Evolutionary conservation across 1,140 invertebrate genomes (phyloP).

Genomic region (Planococcus citri): DNA sequence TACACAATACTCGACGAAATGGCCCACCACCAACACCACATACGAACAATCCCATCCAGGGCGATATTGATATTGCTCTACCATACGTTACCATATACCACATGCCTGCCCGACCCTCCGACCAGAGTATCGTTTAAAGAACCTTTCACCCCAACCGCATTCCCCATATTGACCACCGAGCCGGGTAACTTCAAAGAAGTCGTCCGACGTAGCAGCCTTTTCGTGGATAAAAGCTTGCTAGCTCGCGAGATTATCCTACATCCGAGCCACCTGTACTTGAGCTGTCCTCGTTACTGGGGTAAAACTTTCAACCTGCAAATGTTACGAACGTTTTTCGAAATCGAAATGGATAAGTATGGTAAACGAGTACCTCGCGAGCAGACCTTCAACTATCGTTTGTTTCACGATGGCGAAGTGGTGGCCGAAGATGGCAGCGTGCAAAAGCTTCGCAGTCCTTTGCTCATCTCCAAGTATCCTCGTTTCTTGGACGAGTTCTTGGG

Average conservation of each 20-base stretch:
- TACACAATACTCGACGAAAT: no score
- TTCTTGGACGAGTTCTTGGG: background rate
- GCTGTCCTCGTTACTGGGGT: background rate
- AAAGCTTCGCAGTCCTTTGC: background rate
- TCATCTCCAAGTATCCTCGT: background rate
- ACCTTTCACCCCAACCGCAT: no score
- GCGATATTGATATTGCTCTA: no score
- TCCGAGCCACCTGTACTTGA: background rate
- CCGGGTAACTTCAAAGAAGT: background rate
- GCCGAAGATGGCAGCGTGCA: background rate
- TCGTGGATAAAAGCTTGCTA: background rate
- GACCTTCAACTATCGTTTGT: background rate
- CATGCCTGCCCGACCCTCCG: no score
- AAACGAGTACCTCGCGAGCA: background rate
- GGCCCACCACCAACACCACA: no score
- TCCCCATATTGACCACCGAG: no score
- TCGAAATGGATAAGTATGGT: background rate
- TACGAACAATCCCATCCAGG: no score
- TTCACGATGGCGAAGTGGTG: background rate
- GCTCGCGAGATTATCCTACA: background rate
- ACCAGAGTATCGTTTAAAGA: no score
- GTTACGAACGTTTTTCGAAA: background rate
- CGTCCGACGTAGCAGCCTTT: background rate
- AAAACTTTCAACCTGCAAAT: background rate
- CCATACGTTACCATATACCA: no score